These are phyloP conservation scores for Sylvilagus bachmani DNA, from an alignment of 2,113 vertebrate genomes.

Conservation along the genomic window DNA sequence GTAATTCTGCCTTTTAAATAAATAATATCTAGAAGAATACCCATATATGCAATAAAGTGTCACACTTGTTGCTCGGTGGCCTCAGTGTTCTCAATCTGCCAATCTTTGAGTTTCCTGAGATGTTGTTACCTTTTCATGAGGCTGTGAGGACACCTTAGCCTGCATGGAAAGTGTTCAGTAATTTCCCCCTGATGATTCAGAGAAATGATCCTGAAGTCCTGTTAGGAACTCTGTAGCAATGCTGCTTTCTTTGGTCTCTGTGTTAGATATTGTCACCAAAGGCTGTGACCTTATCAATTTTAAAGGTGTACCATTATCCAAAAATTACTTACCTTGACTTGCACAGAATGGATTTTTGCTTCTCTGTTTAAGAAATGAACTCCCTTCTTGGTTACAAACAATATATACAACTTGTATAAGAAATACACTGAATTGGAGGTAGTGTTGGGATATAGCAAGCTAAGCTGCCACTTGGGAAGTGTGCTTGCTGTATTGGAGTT, in stretches of 20 bases:
- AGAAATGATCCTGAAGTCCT: neutral
- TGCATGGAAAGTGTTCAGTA: neutral
- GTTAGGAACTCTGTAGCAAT: neutral
- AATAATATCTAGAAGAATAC: neutral
- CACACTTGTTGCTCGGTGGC: neutral
- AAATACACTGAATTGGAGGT: neutral
- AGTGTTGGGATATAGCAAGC: too few relatives aligned
- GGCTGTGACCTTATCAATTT: neutral
- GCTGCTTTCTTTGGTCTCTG: neutral
- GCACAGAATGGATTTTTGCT: neutral
- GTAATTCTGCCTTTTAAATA: too few relatives aligned
- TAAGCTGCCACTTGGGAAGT: too few relatives aligned
- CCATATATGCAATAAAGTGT: neutral
- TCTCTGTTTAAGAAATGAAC: neutral
- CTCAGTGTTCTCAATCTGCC: neutral
- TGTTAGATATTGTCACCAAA: neutral
- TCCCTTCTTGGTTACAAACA: neutral
- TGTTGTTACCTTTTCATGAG: neutral
- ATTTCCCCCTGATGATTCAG: neutral
- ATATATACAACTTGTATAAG: neutral
- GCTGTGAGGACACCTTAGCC: neutral
- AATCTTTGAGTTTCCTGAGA: neutral
- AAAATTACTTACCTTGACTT: constrained; percentile 18
- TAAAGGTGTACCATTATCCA: neutral
- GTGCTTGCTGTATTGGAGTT: too few relatives aligned